Evolutionary conservation across 2,113 vertebrate species (phyloP).

Genomic region (Deroptyus accipitrinus): DNA sequence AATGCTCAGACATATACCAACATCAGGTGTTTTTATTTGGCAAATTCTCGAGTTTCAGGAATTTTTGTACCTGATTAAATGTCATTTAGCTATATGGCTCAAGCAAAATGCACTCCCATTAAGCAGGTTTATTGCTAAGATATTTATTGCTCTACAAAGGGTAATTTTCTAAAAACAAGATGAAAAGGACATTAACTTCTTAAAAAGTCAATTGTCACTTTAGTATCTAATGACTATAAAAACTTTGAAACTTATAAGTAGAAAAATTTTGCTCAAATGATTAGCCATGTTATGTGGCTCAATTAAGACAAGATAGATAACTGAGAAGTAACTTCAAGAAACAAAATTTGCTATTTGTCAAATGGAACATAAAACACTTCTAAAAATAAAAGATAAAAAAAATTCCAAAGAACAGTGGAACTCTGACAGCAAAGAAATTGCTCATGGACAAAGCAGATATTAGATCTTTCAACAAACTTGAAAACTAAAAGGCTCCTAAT

Average conservation of each 20-base stretch:
- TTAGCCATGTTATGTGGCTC: neutral
- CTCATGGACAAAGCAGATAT: neutral
- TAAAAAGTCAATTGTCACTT: neutral
- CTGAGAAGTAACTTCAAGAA: neutral
- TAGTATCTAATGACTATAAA: neutral
- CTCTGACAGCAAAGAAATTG: neutral
- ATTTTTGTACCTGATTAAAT: neutral
- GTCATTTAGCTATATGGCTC: neutral
- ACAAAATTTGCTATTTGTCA: neutral
- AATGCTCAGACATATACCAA: neutral
- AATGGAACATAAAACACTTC: neutral
- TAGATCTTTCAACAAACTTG: neutral
- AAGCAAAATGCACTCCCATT: neutral
- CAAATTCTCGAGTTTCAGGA: neutral
- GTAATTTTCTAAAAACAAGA: neutral
- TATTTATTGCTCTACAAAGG: neutral
- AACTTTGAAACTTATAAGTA: neutral
- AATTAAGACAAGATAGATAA: neutral
- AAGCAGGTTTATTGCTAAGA: neutral
- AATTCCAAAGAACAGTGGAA: neutral
- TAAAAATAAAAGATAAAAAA: neutral
- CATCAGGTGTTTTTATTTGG: neutral
- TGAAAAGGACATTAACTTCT: neutral
- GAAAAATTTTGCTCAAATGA: neutral
- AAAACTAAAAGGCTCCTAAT: neutral